Percentiles rank a stretch among this genome's conserved stretches.
phyloP scores from a whole-genome alignment of 2,888 invertebrate species.

The Hypena proboscidalis region DNA sequence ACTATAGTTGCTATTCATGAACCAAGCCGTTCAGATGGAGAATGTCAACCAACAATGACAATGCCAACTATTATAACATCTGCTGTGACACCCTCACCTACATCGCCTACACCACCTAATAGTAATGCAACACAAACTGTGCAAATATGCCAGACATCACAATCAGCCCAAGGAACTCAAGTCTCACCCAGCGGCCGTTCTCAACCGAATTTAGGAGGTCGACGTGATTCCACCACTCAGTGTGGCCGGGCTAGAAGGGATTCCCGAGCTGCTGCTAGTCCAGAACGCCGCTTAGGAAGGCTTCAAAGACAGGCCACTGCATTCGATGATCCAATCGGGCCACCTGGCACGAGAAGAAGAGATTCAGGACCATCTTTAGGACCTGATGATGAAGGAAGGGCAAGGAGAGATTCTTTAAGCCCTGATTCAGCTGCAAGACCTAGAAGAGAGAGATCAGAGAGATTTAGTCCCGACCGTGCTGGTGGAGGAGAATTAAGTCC shows the following conservation, averaged over 20 bases:
- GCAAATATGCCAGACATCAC: slow-evolving; percentile 59
- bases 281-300: slow-evolving; percentile 88
- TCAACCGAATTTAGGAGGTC: slow-evolving; percentile 82
- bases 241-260: slow-evolving; percentile 89
- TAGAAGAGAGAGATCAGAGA: slow-evolving; percentile 91
- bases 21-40: slow-evolving; percentile 85
- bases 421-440: slow-evolving; percentile 94
- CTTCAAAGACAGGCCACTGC: slow-evolving; percentile 95
- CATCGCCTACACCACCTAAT: slow-evolving; percentile 87
- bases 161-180: slow-evolving; percentile 58
- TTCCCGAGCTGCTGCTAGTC: slow-evolving; percentile 87
- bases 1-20: slow-evolving; percentile 78
- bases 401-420: slow-evolving; percentile 94
- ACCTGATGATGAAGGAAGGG: slow-evolving; percentile 92
- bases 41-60: slow-evolving; percentile 84
- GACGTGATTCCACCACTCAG: slow-evolving; percentile 94
- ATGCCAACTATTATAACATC: slow-evolving; percentile 93
- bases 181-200: slow-evolving; percentile 68
- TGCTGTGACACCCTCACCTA: slow-evolving; percentile 92
- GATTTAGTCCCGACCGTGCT: slow-evolving; percentile 92
- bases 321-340: slow-evolving; percentile 93
- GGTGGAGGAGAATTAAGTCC: slow-evolving; percentile 93
- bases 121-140: slow-evolving; percentile 57
- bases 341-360: slow-evolving; percentile 88
- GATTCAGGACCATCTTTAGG: slow-evolving; percentile 94